Percentiles rank a stretch among this genome's conserved stretches.
Conservation (phyloP, 1,140 invertebrate genomes). For the Acromyrmex echinatior region DNA sequence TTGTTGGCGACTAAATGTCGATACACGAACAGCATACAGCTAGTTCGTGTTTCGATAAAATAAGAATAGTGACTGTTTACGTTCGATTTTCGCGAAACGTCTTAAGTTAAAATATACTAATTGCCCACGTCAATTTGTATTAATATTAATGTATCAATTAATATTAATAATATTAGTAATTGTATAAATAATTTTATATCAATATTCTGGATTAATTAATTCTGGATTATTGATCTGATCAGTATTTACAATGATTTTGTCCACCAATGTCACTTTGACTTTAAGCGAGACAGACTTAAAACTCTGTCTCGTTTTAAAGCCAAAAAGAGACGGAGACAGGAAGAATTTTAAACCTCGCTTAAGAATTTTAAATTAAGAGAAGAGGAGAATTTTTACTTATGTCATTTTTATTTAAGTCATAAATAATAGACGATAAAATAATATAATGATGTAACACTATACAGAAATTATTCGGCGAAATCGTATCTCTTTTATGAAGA, state of each 20-base stretch:
- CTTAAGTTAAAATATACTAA: slow-evolving; percentile 14
- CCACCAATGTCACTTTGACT: no score
- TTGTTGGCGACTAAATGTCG: slow-evolving; percentile 19
- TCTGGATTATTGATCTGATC: background rate
- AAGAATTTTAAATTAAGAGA: background rate
- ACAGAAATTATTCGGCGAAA: background rate
- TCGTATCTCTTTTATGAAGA: background rate
- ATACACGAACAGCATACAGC: background rate
- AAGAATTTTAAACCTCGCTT: no score
- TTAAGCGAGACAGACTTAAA: no score
- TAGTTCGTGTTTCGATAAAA: background rate
- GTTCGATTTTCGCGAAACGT: background rate
- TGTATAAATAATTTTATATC: no score
- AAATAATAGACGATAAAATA: background rate
- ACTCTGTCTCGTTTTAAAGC: no score
- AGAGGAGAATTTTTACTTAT: background rate
- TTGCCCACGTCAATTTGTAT: background rate
- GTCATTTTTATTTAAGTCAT: background rate
- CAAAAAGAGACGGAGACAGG: no score
- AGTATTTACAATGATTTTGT: background rate
- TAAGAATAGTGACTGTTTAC: background rate
- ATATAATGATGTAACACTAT: background rate
- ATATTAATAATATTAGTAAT: no score
- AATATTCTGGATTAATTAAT: background rate
- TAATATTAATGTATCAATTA: background rate